Percentiles rank a stretch among this genome's conserved stretches.
phyloP scores from a whole-genome alignment of 2,797 vertebrate species.

The Clarias platycephalus region DNA sequence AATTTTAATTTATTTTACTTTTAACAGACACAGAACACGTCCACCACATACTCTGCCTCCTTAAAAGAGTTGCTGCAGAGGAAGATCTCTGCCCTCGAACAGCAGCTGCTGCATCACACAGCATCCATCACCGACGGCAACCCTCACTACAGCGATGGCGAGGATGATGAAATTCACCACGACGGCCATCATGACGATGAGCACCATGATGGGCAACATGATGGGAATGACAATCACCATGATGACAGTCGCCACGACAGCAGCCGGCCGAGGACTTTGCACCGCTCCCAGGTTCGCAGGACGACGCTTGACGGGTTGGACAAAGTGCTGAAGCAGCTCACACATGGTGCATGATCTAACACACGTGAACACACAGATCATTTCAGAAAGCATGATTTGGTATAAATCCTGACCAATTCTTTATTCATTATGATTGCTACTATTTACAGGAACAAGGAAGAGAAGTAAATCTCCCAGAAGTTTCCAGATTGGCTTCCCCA shows the following conservation, averaged over 20 bases:
- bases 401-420: neutral
- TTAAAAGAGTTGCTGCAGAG: constrained; percentile 81
- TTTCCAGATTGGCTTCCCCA: constrained; percentile 84
- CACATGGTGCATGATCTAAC: constrained; percentile 63
- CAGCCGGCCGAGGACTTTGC: constrained; percentile 58
- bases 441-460: constrained; percentile 55
- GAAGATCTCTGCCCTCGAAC: constrained; percentile 79
- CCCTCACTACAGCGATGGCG: constrained; percentile 18
- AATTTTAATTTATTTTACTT: neutral
- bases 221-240: constrained; percentile 6
- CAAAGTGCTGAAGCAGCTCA: constrained; percentile 71
- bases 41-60: constrained; percentile 76
- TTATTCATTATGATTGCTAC: neutral
- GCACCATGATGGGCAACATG: constrained; percentile 38
- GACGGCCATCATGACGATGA: constrained; percentile 3
- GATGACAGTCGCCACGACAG: constrained; percentile 54
- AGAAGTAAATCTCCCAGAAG: constrained; percentile 63
- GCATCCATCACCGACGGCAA: constrained; percentile 41
- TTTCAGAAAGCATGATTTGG: neutral
- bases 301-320: constrained; percentile 71
- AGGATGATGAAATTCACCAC: constrained; percentile 13
- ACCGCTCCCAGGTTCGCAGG: constrained; percentile 54
- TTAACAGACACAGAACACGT: constrained; percentile 76
- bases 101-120: constrained; percentile 72
- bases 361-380: constrained; percentile 32